Percentiles rank a stretch among this genome's conserved stretches.
phyloP scores from a whole-genome alignment of 1,140 invertebrate species.

The Sitodiplosis mosellana region DNA sequence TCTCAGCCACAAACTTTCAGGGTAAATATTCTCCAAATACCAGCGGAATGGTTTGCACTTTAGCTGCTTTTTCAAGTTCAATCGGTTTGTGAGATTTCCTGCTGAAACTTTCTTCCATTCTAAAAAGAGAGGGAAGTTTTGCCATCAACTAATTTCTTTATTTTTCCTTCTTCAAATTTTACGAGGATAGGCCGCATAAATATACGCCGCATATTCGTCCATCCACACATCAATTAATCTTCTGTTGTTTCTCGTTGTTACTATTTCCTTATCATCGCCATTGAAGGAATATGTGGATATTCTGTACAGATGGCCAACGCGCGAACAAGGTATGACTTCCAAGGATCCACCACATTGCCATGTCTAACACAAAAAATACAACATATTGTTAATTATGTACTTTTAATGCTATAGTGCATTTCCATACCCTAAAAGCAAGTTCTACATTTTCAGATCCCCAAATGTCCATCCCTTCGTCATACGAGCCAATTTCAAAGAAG shows the following conservation, averaged over 20 bases:
- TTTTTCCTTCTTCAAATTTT: neutral
- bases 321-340: slow-evolving; percentile 89
- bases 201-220: slow-evolving; percentile 85
- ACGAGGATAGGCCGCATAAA: slow-evolving; percentile 57
- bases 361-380: slow-evolving; percentile 55
- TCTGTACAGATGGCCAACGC: slow-evolving; percentile 95
- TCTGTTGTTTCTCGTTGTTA: slow-evolving; percentile 76
- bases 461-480: slow-evolving; percentile 72
- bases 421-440: slow-evolving; percentile 95
- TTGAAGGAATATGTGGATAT: slow-evolving; percentile 86
- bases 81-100: slow-evolving; percentile 56
- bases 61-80: slow-evolving; percentile 54
- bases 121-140: neutral
- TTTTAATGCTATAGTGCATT: slow-evolving; percentile 20
- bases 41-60: slow-evolving; percentile 82
- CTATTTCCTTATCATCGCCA: slow-evolving; percentile 65
- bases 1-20: slow-evolving; percentile 90
- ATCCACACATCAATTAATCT: slow-evolving; percentile 83
- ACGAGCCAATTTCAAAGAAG: slow-evolving; percentile 79
- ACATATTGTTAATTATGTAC: slow-evolving; percentile 1
- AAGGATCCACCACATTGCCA: slow-evolving; percentile 96
- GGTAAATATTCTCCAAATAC: slow-evolving; percentile 88
- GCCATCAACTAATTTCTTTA: neutral
- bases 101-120: slow-evolving; percentile 62
- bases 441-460: slow-evolving; percentile 97